Percentiles rank a stretch among this genome's conserved stretches.
Evolutionary conservation across 2,797 vertebrate species (phyloP).

Genomic region (Gallinago stenura): DNA sequence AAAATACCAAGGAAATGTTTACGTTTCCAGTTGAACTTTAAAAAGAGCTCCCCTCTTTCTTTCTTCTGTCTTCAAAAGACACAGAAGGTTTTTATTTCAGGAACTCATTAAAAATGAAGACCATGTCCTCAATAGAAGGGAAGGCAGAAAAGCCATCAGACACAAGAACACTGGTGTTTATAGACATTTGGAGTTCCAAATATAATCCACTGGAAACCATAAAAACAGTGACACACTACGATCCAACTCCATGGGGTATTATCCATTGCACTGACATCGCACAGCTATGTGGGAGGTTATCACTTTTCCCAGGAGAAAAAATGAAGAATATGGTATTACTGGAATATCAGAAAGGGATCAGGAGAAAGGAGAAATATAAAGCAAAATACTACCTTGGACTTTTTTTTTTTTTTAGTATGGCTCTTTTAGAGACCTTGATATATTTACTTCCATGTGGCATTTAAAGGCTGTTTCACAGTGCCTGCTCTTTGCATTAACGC

Average conservation of each 20-base stretch:
- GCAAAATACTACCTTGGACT: background rate
- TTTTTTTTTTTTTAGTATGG: background rate
- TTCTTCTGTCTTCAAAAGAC: background rate
- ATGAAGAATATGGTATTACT: rapidly evolving
- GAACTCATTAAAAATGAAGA: background rate
- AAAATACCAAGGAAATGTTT: background rate
- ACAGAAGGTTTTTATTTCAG: background rate
- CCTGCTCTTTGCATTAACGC: background rate
- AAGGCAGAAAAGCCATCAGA: background rate
- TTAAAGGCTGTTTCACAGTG: background rate
- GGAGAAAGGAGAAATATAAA: background rate
- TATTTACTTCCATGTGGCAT: background rate
- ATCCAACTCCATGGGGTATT: background rate
- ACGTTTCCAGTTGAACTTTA: background rate
- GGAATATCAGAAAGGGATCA: background rate
- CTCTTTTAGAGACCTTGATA: background rate
- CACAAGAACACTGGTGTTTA: background rate
- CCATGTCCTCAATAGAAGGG: background rate
- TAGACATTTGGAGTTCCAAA: background rate
- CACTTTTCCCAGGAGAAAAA: background rate
- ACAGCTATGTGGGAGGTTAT: background rate
- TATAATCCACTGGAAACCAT: background rate
- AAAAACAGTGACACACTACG: background rate
- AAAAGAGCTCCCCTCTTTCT: background rate
- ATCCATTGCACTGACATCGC: background rate